A percentile compares a stretch with the other conserved stretches of the same genome.
Conservation (phyloP, 2,888 invertebrate genomes). For the Anodontia alba region DNA sequence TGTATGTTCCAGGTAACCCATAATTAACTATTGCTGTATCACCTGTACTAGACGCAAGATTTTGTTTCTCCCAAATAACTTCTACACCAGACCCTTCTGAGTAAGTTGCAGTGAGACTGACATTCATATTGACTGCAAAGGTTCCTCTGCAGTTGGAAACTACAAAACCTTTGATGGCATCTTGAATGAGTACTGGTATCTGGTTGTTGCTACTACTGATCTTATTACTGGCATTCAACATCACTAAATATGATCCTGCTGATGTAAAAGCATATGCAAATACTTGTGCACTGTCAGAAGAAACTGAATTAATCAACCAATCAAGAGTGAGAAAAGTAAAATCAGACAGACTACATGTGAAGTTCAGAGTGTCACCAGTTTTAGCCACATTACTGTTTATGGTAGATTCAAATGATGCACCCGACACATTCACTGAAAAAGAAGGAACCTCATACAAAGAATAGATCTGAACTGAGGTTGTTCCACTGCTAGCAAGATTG, state of each 20-base stretch:
- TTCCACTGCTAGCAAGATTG: constrained; percentile 60
- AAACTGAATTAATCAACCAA: constrained; percentile 29
- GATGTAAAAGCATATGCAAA: constrained; percentile 26
- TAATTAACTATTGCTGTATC: constrained; percentile 43
- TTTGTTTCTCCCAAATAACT: constrained; percentile 50
- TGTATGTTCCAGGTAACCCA: constrained; percentile 52
- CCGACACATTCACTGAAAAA: constrained; percentile 33
- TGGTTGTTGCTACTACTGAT: constrained; percentile 40
- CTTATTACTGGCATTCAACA: constrained; percentile 57
- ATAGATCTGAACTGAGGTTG: constrained; percentile 38
- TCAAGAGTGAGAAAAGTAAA: constrained; percentile 29
- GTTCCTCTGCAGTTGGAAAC: constrained; percentile 54
- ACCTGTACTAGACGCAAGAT: constrained; percentile 22
- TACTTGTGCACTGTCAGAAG: not conserved
- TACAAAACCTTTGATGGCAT: constrained; percentile 47
- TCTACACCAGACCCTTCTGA: constrained; percentile 61
- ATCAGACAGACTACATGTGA: constrained; percentile 23
- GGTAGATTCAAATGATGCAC: constrained; percentile 13
- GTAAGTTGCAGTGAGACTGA: constrained; percentile 47
- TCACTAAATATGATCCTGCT: constrained; percentile 47
- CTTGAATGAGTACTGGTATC: constrained; percentile 51
- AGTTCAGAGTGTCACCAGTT: constrained; percentile 30
- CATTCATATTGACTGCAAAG: constrained; percentile 34
- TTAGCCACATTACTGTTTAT: constrained; percentile 27
- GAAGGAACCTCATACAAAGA: constrained; percentile 46